Percentiles rank a stretch among this genome's conserved stretches.
Conservation (phyloP, 2,797 vertebrate genomes). For the Gambelia wislizenii region DNA sequence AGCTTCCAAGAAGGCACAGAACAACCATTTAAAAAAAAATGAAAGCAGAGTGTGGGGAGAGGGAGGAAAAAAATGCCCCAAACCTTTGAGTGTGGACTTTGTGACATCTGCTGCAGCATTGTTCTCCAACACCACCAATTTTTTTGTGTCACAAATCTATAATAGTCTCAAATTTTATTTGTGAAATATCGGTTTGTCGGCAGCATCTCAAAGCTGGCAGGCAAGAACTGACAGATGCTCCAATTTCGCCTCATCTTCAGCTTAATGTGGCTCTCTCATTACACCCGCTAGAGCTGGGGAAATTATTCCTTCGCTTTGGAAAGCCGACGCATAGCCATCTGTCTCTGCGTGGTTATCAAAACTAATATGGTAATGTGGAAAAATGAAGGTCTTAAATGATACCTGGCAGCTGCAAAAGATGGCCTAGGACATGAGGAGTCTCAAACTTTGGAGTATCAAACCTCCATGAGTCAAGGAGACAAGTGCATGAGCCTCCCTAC, state of each 20-base stretch:
- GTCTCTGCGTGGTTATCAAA: conserved; percentile 84
- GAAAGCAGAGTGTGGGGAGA: conserved; percentile 32
- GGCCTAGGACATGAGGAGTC: conserved; percentile 33
- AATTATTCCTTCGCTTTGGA: conserved; percentile 84
- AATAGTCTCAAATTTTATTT: conserved; percentile 79
- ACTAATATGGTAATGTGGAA: conserved; percentile 77
- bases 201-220: conserved; percentile 80
- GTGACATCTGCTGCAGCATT: conserved; percentile 83
- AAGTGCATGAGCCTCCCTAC: too few species aligned
- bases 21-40: conserved; percentile 76
- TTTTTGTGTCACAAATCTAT: conserved; percentile 80
- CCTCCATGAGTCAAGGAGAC: neutral
- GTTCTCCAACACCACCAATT: conserved; percentile 82
- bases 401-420: conserved; percentile 63
- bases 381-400: conserved; percentile 70
- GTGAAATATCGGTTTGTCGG: conserved; percentile 84
- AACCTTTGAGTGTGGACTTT: conserved; percentile 76
- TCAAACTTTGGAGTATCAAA: neutral
- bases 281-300: conserved; percentile 79
- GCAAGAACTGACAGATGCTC: conserved; percentile 81
- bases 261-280: conserved; percentile 81
- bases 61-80: conserved; percentile 69
- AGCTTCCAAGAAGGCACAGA: conserved; percentile 81
- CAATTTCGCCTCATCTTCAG: conserved; percentile 84
- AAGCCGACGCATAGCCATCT: conserved; percentile 83